phyloP scores from a whole-genome alignment of 2,797 vertebrate species.

The Mormyrops boulengeri region DNA sequence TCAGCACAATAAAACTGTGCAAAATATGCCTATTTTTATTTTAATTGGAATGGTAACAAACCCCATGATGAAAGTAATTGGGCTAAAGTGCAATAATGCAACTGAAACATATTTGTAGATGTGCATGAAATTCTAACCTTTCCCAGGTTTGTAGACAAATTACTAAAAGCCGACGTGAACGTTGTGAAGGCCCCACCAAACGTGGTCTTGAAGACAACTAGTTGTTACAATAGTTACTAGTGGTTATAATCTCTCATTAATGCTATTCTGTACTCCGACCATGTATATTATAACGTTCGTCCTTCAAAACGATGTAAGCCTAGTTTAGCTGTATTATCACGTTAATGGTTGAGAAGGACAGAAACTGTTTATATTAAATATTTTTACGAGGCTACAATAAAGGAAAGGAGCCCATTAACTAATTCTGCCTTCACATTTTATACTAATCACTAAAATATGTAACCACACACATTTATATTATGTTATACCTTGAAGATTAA shows the following conservation, averaged over 20 bases:
- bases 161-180: background rate
- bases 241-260: background rate
- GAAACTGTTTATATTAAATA: background rate
- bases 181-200: background rate
- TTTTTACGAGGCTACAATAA: background rate
- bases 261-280: background rate
- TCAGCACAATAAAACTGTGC: background rate
- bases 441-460: background rate
- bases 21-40: slow-evolving; percentile 3
- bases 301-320: background rate
- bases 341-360: background rate
- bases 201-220: background rate
- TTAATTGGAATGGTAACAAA: slow-evolving; percentile 8
- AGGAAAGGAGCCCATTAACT: background rate
- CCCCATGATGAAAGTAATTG: background rate
- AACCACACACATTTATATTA: background rate
- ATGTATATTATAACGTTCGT: background rate
- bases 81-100: background rate
- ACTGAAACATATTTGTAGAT: background rate
- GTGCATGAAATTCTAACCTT: background rate
- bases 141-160: background rate
- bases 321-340: background rate
- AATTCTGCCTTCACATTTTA: background rate
- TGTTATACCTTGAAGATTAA: background rate
- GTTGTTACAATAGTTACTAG: background rate